These are phyloP conservation scores for Smutsia temminckii DNA, from an alignment of 2,797 vertebrate species.

Conservation along the genomic window DNA sequence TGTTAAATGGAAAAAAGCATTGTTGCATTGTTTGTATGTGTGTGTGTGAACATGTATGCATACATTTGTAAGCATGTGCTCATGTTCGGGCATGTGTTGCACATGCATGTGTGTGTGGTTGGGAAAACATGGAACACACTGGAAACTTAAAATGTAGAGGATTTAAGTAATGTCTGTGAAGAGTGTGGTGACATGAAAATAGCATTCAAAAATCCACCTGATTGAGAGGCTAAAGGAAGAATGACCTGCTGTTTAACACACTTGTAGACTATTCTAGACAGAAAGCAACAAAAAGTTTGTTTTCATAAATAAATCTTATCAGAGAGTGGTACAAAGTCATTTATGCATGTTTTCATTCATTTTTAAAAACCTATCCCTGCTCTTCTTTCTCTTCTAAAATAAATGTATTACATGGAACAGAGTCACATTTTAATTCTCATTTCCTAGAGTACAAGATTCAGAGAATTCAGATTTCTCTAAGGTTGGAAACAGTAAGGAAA, in stretches of 20 bases:
- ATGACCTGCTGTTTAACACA: conserved; percentile 25
- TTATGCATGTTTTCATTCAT: neutral
- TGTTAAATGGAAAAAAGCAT: neutral
- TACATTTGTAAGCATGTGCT: neutral
- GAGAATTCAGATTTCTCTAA: conserved; percentile 20
- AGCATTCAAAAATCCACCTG: neutral
- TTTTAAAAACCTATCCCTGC: neutral
- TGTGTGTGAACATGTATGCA: neutral
- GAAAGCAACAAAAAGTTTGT: neutral
- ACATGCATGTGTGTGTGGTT: neutral
- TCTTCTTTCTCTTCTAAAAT: neutral
- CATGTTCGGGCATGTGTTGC: neutral
- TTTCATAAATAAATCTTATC: neutral
- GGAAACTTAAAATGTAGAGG: neutral
- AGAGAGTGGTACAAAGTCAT: neutral
- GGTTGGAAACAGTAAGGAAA: neutral
- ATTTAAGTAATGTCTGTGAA: neutral
- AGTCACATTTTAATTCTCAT: neutral
- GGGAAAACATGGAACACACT: neutral
- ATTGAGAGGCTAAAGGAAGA: neutral
- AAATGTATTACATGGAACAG: neutral
- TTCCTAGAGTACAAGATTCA: neutral
- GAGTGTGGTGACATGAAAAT: conserved; percentile 31
- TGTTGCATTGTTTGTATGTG: neutral
- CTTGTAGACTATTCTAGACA: neutral